Conservation (phyloP, 1,140 invertebrate genomes). For the Brachionus manjavacas region DNA sequence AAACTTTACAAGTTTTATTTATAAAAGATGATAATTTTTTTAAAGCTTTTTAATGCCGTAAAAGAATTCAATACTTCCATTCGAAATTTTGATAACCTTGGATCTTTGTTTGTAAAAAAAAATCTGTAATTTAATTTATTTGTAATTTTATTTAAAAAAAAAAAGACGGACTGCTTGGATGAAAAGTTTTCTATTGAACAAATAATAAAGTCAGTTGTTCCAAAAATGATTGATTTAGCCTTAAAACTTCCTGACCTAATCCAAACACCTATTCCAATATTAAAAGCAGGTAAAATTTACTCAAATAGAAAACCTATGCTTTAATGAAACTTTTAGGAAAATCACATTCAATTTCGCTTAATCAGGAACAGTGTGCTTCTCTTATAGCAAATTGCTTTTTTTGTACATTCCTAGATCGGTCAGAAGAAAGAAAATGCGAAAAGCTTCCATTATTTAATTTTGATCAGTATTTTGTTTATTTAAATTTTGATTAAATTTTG, state of each 20-base stretch:
- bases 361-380: conserved; percentile 77
- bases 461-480: conserved; percentile 48
- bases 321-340: neutral
- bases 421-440: conserved; percentile 63
- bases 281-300: neutral
- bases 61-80: neutral
- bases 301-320: neutral
- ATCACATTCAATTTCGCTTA: conserved; percentile 62
- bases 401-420: conserved; percentile 72
- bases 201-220: neutral
- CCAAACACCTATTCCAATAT: neutral
- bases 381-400: conserved; percentile 90
- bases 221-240: conserved; percentile 21
- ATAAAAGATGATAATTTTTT: neutral
- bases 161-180: neutral
- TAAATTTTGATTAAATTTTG: neutral
- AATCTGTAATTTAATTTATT: neutral
- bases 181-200: neutral
- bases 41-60: neutral
- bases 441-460: neutral
- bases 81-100: neutral
- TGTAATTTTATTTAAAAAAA: neutral
- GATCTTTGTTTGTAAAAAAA: neutral
- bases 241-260: neutral
- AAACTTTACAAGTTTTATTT: neutral